phyloP scores from a whole-genome alignment of 1,140 invertebrate species.

The Ceratina japonica region DNA sequence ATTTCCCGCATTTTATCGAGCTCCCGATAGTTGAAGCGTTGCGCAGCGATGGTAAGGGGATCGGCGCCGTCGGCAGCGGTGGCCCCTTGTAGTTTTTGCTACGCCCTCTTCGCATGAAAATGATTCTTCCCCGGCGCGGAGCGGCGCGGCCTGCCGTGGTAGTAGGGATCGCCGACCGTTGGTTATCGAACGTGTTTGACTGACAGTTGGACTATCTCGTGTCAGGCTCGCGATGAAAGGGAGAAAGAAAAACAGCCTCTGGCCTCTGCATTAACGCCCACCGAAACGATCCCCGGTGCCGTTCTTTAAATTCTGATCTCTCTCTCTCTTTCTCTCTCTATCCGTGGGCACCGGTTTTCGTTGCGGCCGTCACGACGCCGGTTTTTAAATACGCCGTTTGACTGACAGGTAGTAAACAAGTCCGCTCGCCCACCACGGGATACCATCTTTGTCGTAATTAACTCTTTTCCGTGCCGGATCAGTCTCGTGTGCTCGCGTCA shows the following conservation, averaged over 20 bases:
- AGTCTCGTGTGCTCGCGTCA: constrained; percentile 27
- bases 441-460: constrained; percentile 51
- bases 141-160: neutral
- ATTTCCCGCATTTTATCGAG: constrained; percentile 52
- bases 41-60: constrained; percentile 37
- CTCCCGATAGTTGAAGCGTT: constrained; percentile 42
- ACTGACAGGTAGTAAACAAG: constrained; percentile 60
- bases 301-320: constrained; percentile 29
- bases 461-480: constrained; percentile 34
- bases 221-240: constrained; percentile 35
- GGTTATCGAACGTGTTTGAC: constrained; percentile 66
- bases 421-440: constrained; percentile 37
- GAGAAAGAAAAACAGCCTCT: constrained; percentile 40
- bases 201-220: constrained; percentile 57
- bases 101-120: constrained; percentile 62
- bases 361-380: constrained; percentile 35
- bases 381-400: constrained; percentile 39
- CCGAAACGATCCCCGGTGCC: constrained; percentile 1
- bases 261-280: constrained; percentile 32
- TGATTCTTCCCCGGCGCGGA: constrained; percentile 56
- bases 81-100: constrained; percentile 61
- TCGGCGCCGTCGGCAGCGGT: constrained; percentile 48
- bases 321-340: constrained; percentile 22
- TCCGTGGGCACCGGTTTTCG: constrained; percentile 22
- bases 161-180: constrained; percentile 47